Evolutionary conservation across 2,113 vertebrate genomes (phyloP).

Genomic region (Dasyurus viverrinus): DNA sequence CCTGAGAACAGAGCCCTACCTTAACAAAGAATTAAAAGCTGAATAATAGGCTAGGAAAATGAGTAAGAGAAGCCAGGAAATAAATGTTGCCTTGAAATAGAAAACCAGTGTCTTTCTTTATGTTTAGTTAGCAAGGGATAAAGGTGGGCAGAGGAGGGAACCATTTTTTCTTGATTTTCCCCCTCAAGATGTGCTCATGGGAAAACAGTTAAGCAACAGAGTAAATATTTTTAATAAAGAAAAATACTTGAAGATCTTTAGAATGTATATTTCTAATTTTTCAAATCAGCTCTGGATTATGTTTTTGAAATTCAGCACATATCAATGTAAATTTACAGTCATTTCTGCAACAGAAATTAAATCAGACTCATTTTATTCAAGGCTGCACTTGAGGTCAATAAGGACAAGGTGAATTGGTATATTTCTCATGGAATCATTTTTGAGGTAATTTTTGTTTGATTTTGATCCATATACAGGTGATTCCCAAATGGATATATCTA

Average conservation of each 20-base stretch:
- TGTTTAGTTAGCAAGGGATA: not conserved
- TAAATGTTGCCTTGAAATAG: not conserved
- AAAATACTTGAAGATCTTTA: not conserved
- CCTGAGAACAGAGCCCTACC: no score
- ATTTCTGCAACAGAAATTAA: not conserved
- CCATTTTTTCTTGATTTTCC: not conserved
- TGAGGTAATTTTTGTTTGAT: not conserved
- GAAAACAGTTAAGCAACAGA: not conserved
- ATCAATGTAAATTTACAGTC: not conserved
- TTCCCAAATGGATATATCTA: not conserved
- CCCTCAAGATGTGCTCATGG: not conserved
- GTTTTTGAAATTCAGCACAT: not conserved
- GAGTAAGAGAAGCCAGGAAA: not conserved
- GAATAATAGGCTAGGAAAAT: no score
- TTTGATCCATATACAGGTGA: not conserved
- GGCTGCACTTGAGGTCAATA: not conserved
- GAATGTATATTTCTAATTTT: not conserved
- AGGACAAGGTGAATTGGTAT: not conserved
- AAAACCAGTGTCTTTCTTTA: not conserved
- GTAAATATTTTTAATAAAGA: not conserved
- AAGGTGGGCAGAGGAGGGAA: not conserved
- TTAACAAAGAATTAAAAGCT: no score
- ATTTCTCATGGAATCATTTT: not conserved
- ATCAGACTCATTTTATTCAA: not conserved
- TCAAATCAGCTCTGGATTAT: not conserved